These are phyloP conservation scores for Brachionus asplanchnoidis DNA, from an alignment of 1,140 invertebrate genomes.

Conservation along the genomic window DNA sequence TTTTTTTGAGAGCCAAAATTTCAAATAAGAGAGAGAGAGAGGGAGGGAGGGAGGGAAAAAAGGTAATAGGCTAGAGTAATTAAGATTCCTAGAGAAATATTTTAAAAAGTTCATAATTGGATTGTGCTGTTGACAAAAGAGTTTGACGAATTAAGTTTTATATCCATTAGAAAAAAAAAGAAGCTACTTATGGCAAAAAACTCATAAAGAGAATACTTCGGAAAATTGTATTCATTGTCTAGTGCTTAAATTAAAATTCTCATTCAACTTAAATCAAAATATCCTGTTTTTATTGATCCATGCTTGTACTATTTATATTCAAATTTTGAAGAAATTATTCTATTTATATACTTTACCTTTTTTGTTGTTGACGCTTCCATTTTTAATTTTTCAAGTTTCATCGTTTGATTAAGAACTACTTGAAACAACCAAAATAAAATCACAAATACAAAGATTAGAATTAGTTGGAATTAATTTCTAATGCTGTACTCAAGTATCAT, in stretches of 20 bases:
- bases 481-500: neutral
- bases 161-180: neutral
- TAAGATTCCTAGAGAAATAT: neutral
- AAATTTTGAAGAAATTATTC: neutral
- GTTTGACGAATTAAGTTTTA: neutral
- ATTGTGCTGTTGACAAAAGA: neutral
- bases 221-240: neutral
- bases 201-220: neutral
- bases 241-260: neutral
- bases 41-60: too few relatives aligned
- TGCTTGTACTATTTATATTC: neutral
- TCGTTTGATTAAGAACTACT: neutral
- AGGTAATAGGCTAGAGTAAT: neutral
- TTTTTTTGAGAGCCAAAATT: too few relatives aligned
- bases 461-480: neutral
- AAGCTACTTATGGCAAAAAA: neutral
- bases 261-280: neutral
- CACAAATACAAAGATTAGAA: neutral
- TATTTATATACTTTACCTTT: neutral
- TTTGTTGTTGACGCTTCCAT: neutral
- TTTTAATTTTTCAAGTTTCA: neutral
- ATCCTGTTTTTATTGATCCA: conserved; percentile 34
- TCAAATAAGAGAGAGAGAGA: too few relatives aligned
- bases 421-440: neutral
- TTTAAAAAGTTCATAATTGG: neutral